A percentile compares a stretch with the other conserved stretches of the same genome.
Evolutionary conservation across 2,888 invertebrate species (phyloP).

Genomic region (Drosophila rubida): DNA sequence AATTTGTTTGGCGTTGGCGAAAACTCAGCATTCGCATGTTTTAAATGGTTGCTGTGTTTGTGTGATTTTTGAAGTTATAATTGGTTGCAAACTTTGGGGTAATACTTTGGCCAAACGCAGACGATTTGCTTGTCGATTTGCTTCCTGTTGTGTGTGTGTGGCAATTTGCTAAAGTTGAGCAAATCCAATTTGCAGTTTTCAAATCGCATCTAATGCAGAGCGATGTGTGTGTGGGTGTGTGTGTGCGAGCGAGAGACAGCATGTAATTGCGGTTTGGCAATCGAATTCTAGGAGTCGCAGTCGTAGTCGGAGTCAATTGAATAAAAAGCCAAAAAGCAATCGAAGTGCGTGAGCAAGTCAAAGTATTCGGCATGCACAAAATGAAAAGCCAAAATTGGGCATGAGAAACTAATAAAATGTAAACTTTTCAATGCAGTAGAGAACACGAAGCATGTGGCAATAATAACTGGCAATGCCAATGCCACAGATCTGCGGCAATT

Average conservation of each 20-base stretch:
- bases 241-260: background rate
- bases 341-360: slow-evolving; percentile 34
- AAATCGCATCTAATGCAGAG: slow-evolving; percentile 52
- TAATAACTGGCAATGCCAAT: slow-evolving; percentile 10
- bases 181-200: slow-evolving; percentile 71
- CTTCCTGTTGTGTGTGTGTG: slow-evolving; percentile 31
- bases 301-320: slow-evolving; percentile 59
- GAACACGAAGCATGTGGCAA: background rate
- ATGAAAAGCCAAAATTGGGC: slow-evolving; percentile 39
- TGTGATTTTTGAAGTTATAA: slow-evolving; percentile 64
- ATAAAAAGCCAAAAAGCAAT: slow-evolving; percentile 50
- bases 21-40: slow-evolving; percentile 3
- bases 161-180: slow-evolving; percentile 52
- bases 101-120: slow-evolving; percentile 62
- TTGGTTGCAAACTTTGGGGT: slow-evolving; percentile 65
- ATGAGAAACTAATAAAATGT: slow-evolving; percentile 50
- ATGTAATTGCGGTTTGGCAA: slow-evolving; percentile 52
- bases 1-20: slow-evolving; percentile 2
- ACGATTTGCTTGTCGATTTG: slow-evolving; percentile 44
- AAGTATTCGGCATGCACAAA: slow-evolving; percentile 29
- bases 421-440: slow-evolving; percentile 36
- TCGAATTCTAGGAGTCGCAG: slow-evolving; percentile 10
- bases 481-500: slow-evolving; percentile 32
- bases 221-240: background rate
- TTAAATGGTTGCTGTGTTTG: slow-evolving; percentile 2